A percentile compares a stretch with the other conserved stretches of the same genome.
Conservation (phyloP, 2,888 invertebrate genomes). For the Trichopria drosophilae region DNA sequence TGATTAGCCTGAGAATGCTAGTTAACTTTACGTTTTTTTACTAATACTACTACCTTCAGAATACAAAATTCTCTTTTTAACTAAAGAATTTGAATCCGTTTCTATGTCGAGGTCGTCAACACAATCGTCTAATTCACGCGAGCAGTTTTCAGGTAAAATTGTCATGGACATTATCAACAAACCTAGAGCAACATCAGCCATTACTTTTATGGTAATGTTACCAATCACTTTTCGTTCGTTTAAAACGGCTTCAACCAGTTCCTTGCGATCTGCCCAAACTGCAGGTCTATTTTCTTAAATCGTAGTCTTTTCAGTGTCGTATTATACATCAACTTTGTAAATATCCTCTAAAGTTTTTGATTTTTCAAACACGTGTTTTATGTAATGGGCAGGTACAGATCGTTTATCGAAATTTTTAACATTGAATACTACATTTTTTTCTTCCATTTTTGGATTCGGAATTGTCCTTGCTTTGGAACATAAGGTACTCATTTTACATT, state of each 20-base stretch:
- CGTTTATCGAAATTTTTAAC: not conserved
- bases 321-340: not conserved
- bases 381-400: conserved; percentile 2
- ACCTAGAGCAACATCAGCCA: not conserved
- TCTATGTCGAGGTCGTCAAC: not conserved
- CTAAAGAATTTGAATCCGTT: not conserved
- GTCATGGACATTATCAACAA: conserved; percentile 4
- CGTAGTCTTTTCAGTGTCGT: not conserved
- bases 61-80: conserved; percentile 1
- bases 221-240: not conserved
- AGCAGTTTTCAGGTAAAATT: conserved; percentile 6
- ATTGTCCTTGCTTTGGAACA: not conserved
- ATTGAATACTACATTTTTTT: too few species aligned
- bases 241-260: too few species aligned
- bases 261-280: conserved; percentile 2
- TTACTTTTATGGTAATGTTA: not conserved
- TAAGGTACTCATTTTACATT: not conserved
- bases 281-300: not conserved
- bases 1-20: conserved; percentile 1
- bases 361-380: conserved; percentile 1
- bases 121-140: not conserved
- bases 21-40: conserved; percentile 7
- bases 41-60: conserved; percentile 5
- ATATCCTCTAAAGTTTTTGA: too few species aligned
- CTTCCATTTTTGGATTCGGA: not conserved